Evolutionary conservation across 2,888 invertebrate genomes (phyloP), one percentile per base, ranked within the genome.

Genomic region (Hololepta plana): DNA sequence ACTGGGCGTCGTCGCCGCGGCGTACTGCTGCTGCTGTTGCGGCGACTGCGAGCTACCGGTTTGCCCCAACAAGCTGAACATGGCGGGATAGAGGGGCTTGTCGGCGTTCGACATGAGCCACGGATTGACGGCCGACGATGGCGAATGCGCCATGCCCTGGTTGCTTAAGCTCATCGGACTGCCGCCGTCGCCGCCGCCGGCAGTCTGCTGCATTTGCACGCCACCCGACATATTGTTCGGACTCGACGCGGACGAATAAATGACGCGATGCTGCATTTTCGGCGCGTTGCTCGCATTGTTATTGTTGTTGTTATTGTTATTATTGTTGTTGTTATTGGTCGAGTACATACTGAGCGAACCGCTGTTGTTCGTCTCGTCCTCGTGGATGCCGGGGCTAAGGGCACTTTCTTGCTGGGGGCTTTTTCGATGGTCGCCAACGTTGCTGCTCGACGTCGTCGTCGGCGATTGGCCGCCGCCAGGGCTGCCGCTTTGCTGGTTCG

Each of bases 201-300:
- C 7, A 7, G 7, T 21, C 20, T 51, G 30, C 34, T 57, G 46
- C 42, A 56, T 45, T 48, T 48, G 52, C 47, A 59, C 40, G 19
- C 14, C n/a, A 5, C 12, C 10, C 26, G 48, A 51, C 49, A 60
- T 28, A n/a, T n/a, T n/a, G 43, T 56, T 59, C n/a, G 45, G 52
- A 48, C 62, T 62, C 14, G 60, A 54, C 41, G 75, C 67, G 31
- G 76, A 71, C 36, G 77, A 72, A 53, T 80, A 77, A 32, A 74
- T 69, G 32, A 70, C 72, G 36, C 72, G 66, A 58, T 45, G 42
- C 23, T 41, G 40, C 34, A 47, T 35, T 38, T 51, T 51, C 22
- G 42, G 41, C 35, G 41, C 41, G 42, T 49, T 54, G 20, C 21
- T 28, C 9, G 30, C 24, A 12, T 26, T 24, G 40, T 49, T 49